These are phyloP conservation scores for Gambusia affinis DNA, from an alignment of 2,113 vertebrate species.

Conservation along the genomic window DNA sequence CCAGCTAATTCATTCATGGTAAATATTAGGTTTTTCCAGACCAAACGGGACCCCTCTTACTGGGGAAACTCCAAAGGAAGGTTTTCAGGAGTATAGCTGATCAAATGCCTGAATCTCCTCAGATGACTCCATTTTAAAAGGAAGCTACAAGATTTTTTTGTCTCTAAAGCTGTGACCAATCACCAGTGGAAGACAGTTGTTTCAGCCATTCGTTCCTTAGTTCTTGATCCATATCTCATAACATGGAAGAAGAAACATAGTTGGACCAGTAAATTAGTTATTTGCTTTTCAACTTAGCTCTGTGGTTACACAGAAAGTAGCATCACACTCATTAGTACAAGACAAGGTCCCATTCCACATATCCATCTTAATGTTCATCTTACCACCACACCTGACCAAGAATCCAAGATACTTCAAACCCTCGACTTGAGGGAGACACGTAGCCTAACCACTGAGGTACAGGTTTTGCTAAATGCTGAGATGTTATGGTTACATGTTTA, in stretches of 20 bases:
- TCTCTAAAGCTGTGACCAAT: background rate
- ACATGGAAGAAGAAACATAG: background rate
- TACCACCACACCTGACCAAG: no score
- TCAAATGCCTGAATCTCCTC: background rate
- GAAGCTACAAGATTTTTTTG: background rate
- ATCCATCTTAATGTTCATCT: no score
- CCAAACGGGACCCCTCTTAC: no score
- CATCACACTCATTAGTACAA: background rate
- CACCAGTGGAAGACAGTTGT: background rate
- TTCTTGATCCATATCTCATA: background rate
- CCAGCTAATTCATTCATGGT: background rate
- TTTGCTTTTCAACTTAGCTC: background rate
- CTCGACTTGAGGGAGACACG: no score
- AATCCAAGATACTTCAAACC: no score
- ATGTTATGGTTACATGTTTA: no score
- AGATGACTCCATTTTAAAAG: background rate
- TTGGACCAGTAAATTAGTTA: background rate
- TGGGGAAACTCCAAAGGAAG: background rate
- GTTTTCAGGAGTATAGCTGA: background rate
- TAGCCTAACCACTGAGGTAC: no score
- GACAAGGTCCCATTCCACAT: no score
- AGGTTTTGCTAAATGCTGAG: no score
- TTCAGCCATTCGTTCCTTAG: background rate
- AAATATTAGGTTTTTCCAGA: no score
- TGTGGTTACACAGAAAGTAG: background rate